phyloP scores from a whole-genome alignment of 2,797 vertebrate genomes.

The Lepilemur ruficaudatus region DNA sequence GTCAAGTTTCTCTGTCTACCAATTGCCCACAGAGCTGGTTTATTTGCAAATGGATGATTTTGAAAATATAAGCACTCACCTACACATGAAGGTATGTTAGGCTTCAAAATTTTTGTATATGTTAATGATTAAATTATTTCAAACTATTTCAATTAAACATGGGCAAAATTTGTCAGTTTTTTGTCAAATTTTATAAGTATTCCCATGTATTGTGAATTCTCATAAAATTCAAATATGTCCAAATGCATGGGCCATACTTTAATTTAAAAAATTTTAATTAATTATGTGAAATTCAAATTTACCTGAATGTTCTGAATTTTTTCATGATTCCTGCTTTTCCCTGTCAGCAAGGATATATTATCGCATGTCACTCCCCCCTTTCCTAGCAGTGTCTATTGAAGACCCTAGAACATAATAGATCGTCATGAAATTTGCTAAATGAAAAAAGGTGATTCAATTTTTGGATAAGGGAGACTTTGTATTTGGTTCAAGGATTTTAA shows the following conservation, averaged over 20 bases:
- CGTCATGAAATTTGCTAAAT: not conserved
- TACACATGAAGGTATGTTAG: not conserved
- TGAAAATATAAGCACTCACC: not conserved
- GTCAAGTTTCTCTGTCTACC: not conserved
- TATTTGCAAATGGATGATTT: not conserved
- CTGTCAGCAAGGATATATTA: not conserved
- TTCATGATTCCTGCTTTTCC: not conserved
- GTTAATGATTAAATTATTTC: not conserved
- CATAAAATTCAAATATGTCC: not conserved
- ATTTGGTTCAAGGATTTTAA: not conserved
- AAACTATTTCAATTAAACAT: not conserved
- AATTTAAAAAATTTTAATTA: not conserved
- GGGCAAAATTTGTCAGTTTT: not conserved
- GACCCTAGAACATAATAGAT: not conserved
- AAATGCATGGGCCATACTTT: not conserved
- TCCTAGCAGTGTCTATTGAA: not conserved
- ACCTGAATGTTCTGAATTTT: not conserved
- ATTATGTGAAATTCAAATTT: not conserved
- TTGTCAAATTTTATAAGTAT: not conserved
- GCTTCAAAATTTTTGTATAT: not conserved
- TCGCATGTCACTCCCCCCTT: not conserved
- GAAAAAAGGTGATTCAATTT: not conserved
- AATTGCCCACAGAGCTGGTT: not conserved
- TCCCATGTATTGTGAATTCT: not conserved
- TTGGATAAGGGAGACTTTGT: not conserved